Evolutionary conservation across 2,113 vertebrate genomes (phyloP).

Genomic region (Xenus cinereus): DNA sequence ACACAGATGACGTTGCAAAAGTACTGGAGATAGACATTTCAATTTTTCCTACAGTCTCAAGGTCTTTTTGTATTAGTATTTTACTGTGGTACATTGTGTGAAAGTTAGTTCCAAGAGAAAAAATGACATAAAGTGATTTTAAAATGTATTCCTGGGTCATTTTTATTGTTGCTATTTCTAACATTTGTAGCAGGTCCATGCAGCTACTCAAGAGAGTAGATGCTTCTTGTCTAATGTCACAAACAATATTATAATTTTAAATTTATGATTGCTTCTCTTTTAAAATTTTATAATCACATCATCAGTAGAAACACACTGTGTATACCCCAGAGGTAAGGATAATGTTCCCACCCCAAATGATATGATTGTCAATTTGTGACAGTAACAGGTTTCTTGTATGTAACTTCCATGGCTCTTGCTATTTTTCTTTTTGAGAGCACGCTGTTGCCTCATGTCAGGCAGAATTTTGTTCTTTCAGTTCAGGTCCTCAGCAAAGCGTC

Average conservation of each 20-base stretch:
- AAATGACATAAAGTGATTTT: background rate
- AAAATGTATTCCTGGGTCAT: background rate
- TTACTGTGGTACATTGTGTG: background rate
- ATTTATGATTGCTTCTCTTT: background rate
- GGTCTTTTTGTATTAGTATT: background rate
- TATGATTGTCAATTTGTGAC: background rate
- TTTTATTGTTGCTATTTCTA: background rate
- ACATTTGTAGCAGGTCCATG: background rate
- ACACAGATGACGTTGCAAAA: accelerated
- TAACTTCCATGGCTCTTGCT: background rate
- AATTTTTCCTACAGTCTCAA: background rate
- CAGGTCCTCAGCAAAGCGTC: background rate
- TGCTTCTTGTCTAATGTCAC: background rate
- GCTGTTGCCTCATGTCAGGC: background rate
- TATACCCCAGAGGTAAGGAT: background rate
- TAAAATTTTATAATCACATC: background rate
- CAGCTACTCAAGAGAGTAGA: background rate
- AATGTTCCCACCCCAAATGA: background rate
- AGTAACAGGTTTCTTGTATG: background rate
- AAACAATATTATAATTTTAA: background rate
- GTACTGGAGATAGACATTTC: background rate
- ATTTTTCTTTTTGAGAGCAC: background rate
- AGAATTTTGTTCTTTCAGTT: background rate
- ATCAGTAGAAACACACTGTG: background rate
- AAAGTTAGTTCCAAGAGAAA: background rate